A percentile compares a stretch with the other conserved stretches of the same genome.
These are phyloP conservation scores for Scopus umbretta DNA, from an alignment of 2,113 vertebrate genomes.

Conservation along the genomic window DNA sequence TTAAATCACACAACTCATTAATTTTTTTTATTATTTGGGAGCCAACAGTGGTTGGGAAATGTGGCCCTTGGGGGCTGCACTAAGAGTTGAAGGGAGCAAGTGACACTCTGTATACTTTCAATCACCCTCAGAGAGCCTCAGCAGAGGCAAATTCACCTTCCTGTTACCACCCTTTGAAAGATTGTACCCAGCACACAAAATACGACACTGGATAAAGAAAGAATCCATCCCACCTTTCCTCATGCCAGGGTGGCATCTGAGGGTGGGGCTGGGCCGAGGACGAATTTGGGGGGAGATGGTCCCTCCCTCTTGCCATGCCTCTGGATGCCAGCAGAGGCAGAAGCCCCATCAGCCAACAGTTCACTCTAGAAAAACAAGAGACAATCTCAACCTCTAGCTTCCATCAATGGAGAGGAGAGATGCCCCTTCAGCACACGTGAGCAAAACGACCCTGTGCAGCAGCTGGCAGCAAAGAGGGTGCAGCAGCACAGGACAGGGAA, in stretches of 20 bases:
- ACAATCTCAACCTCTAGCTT: not conserved
- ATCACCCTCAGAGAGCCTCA: not conserved
- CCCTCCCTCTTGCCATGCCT: not conserved
- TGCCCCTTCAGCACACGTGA: not conserved
- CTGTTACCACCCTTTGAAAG: not conserved
- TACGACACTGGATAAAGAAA: rapidly evolving
- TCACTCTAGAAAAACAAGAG: not conserved
- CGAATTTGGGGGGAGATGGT: not conserved
- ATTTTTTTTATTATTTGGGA: not conserved
- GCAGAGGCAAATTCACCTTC: not conserved
- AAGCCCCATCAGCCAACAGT: not conserved
- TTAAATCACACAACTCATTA: not conserved
- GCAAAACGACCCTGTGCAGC: not conserved
- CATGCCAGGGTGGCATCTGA: not conserved
- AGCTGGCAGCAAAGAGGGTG: not conserved
- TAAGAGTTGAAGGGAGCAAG: not conserved
- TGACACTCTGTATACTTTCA: not conserved
- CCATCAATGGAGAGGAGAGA: not conserved
- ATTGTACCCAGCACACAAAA: not conserved
- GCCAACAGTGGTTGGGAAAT: not conserved
- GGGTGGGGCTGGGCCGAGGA: not conserved
- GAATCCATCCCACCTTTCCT: not conserved
- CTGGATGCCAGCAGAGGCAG: not conserved
- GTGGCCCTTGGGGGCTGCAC: not conserved
- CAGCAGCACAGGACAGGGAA: not conserved